phyloP scores from a whole-genome alignment of 2,888 invertebrate species.

The Barypeithes pellucidus region DNA sequence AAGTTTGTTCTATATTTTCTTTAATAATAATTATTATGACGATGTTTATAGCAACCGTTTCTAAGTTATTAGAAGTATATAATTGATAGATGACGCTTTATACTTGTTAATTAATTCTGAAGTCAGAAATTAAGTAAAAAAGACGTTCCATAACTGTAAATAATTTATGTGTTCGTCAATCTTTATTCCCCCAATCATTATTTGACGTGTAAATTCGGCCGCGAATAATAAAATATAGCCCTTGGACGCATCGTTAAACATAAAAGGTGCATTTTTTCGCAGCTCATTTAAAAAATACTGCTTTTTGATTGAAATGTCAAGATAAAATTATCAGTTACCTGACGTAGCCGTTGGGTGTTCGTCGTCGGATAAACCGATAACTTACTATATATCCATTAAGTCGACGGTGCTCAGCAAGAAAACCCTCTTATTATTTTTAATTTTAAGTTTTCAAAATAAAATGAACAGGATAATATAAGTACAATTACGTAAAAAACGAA shows the following conservation, averaged over 20 bases:
- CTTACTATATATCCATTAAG: slow-evolving; percentile 25
- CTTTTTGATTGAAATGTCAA: slow-evolving; percentile 31
- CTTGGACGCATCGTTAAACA: background rate
- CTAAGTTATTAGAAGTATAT: too few relatives aligned
- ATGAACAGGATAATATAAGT: slow-evolving; percentile 6
- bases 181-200: background rate
- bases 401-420: slow-evolving; percentile 11
- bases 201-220: slow-evolving; percentile 4
- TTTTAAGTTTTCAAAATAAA: slow-evolving; percentile 23
- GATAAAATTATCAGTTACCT: slow-evolving; percentile 17
- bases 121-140: background rate
- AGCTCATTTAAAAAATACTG: slow-evolving; percentile 28
- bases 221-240: background rate
- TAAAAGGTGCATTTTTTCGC: slow-evolving; percentile 21
- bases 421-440: slow-evolving; percentile 23
- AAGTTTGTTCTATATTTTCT: too few relatives aligned
- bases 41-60: too few relatives aligned
- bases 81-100: too few relatives aligned
- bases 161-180: slow-evolving; percentile 12
- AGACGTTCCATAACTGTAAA: background rate
- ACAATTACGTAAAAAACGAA: slow-evolving; percentile 5
- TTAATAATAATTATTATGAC: too few relatives aligned
- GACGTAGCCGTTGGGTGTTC: slow-evolving; percentile 20
- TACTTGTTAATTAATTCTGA: background rate
- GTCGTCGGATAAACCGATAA: slow-evolving; percentile 14